Conservation (phyloP, 2,888 invertebrate species). For the Noctua janthina region DNA sequence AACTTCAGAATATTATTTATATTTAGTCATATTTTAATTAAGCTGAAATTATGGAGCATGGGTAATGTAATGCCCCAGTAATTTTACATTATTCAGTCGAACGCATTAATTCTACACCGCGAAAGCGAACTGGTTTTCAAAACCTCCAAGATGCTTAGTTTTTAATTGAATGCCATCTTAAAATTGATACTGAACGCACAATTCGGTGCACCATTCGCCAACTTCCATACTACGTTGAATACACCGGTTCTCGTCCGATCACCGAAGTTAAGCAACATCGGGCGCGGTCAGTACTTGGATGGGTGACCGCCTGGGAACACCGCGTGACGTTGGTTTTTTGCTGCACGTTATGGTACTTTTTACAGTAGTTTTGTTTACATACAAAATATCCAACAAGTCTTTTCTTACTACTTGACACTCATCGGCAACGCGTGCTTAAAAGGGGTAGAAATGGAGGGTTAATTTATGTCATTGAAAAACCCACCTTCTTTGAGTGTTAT, state of each 20-base stretch:
- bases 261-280: constrained; percentile 89
- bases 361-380: neutral
- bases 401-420: neutral
- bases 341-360: neutral
- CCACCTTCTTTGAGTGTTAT: neutral
- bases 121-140: too few relatives aligned
- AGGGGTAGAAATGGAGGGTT: neutral
- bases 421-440: neutral
- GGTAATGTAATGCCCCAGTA: too few relatives aligned
- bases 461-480: neutral
- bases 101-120: too few relatives aligned
- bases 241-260: constrained; percentile 89
- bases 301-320: constrained; percentile 88
- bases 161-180: too few relatives aligned
- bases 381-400: neutral
- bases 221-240: constrained; percentile 86
- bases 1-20: too few relatives aligned
- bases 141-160: too few relatives aligned
- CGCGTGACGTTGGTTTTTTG: constrained; percentile 83
- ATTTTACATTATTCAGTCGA: too few relatives aligned
- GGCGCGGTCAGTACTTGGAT: constrained; percentile 89
- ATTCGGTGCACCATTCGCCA: constrained; percentile 72
- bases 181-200: too few relatives aligned
- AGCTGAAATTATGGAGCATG: too few relatives aligned
- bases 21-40: too few relatives aligned